Evolutionary conservation across 2,113 vertebrate genomes (phyloP), one percentile per base, ranked within the genome.

Genomic region (Esox niger): DNA sequence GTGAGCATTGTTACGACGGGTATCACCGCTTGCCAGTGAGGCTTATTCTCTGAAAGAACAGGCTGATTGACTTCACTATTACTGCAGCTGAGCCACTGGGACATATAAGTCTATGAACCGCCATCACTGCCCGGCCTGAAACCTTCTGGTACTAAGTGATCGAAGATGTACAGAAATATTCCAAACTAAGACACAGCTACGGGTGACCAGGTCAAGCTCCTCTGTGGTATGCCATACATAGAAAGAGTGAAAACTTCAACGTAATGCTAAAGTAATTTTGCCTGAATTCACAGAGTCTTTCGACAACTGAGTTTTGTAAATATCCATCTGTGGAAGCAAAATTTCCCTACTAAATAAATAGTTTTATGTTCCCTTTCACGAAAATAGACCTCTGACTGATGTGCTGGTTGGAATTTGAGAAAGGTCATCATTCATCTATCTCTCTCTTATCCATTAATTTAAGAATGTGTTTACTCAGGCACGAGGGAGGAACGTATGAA

Each of bases 1-100:
- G 74, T 76, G 58, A 77, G 77, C 79, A 70, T 82, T 79, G 78
- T 77, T 72, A 47, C 15, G 62, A 38, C 58, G 25, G 73, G 73
- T 76, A 80, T 83, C 57, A 63, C 49, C 31, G 11, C 52, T 47
- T 66, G 46, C 59, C 55, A 58, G 61, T 0, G 38, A 21, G 64
- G 66, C 64, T 66, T 57, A 49, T 43, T 21, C 68, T n/a, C 54
- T 56, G 76, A 69, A 43, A 74, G 61, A 30, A 33, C 63, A 63
- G 20, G 9, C 26, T 52, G 46, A 30, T 56, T 33, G 74, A 66
- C 68, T 78, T 56, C 43, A 46, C 58, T 77, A 70, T 57, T 23
- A 55, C 68, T 76, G 74, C 67, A 21, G 29, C 57, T 59, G 25
- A 31, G 29, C 57, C 31, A 4, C 66, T 65, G 61, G 62, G 74